These are phyloP conservation scores for Entomobrya proxima DNA, from an alignment of 2,888 invertebrate genomes.

Conservation along the genomic window DNA sequence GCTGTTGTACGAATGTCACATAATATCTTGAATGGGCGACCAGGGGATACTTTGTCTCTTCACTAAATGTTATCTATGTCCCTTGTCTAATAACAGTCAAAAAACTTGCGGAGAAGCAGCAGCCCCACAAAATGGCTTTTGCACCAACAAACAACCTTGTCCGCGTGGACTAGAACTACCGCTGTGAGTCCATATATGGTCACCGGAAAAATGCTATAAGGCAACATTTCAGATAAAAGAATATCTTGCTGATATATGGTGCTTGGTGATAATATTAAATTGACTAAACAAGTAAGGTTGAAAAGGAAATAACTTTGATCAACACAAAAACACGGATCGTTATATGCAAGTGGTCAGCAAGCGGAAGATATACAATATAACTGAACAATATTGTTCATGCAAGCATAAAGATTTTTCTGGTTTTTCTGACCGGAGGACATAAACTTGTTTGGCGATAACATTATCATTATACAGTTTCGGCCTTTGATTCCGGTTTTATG, in stretches of 20 bases:
- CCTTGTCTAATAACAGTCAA: constrained; percentile 55
- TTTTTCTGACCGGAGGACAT: not conserved
- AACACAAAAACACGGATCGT: not conserved
- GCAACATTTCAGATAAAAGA: no score
- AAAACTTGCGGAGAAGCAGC: constrained; percentile 33
- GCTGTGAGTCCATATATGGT: not conserved
- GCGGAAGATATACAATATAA: no score
- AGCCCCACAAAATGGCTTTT: constrained; percentile 41
- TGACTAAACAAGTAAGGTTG: not conserved
- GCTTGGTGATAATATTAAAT: no score
- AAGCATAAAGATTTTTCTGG: not conserved
- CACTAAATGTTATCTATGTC: constrained; percentile 56
- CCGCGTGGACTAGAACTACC: not conserved
- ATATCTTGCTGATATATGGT: no score
- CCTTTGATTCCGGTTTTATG: no score
- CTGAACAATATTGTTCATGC: no score
- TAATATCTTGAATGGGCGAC: constrained; percentile 55
- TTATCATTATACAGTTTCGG: not conserved
- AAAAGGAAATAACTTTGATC: not conserved
- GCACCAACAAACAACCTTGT: constrained; percentile 18
- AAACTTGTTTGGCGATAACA: not conserved
- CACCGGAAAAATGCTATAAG: no score
- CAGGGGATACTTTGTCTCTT: constrained; percentile 58
- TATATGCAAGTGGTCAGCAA: not conserved
- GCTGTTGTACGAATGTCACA: constrained; percentile 56